Evolutionary conservation across 2,113 vertebrate species (phyloP).

Genomic region (Solea senegalensis): DNA sequence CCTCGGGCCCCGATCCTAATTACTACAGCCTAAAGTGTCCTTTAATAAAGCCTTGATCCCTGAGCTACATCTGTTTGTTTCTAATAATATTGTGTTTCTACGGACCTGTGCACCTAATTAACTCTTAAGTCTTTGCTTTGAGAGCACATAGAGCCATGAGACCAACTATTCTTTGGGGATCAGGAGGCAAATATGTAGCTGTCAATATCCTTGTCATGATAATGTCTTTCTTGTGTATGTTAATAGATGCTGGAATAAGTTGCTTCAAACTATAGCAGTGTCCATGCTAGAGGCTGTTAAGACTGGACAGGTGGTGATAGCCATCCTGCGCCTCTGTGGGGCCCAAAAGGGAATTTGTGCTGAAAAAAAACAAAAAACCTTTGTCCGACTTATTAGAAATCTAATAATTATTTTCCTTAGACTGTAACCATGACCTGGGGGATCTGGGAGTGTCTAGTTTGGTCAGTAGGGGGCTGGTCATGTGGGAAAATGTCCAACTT

Average conservation of each 20-base stretch:
- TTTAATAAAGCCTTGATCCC: slow-evolving; percentile 49
- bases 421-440: too few relatives aligned
- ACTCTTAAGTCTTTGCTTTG: slow-evolving; percentile 64
- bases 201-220: not conserved
- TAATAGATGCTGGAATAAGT: not conserved
- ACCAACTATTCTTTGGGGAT: slow-evolving; percentile 47
- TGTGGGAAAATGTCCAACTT: too few relatives aligned
- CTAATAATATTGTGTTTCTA: slow-evolving; percentile 65
- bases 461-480: too few relatives aligned
- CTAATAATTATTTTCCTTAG: too few relatives aligned
- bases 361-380: too few relatives aligned
- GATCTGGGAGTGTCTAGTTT: too few relatives aligned
- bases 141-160: slow-evolving; percentile 41
- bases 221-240: not conserved
- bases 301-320: not conserved
- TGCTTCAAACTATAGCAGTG: not conserved
- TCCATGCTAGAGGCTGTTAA: too few relatives aligned
- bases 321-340: too few relatives aligned
- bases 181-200: slow-evolving; percentile 2
- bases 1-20: slow-evolving; percentile 43
- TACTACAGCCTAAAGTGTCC: slow-evolving; percentile 33
- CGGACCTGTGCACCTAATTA: slow-evolving; percentile 53
- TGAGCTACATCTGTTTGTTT: slow-evolving; percentile 69
- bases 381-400: too few relatives aligned
- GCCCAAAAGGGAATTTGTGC: too few relatives aligned